Evolutionary conservation across 2,888 invertebrate species (phyloP).

Genomic region (Nomada fabriciana): DNA sequence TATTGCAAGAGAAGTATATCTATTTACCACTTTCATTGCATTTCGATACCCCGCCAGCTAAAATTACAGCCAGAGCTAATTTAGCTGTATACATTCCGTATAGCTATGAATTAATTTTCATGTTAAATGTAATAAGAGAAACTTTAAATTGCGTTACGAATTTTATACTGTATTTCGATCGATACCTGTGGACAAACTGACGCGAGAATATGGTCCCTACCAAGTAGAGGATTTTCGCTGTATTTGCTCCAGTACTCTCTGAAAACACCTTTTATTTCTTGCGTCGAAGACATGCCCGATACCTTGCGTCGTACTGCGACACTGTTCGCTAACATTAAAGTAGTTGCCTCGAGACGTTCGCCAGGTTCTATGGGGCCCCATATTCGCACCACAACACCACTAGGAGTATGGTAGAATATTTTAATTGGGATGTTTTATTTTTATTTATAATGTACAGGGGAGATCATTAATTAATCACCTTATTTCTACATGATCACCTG

Average conservation of each 20-base stretch:
- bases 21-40: constrained; percentile 84
- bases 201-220: constrained; percentile 91
- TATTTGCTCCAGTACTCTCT: constrained; percentile 90
- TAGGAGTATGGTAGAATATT: constrained; percentile 79
- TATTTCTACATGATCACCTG: constrained; percentile 94
- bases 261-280: constrained; percentile 89
- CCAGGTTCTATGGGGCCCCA: constrained; percentile 88
- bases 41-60: constrained; percentile 86
- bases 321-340: constrained; percentile 80
- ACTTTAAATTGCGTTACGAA: not conserved
- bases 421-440: not conserved
- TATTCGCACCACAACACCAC: constrained; percentile 91
- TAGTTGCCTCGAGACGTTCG: constrained; percentile 87
- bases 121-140: not conserved
- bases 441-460: not conserved
- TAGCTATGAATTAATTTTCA: constrained; percentile 85
- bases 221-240: constrained; percentile 88
- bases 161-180: constrained; percentile 8
- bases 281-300: constrained; percentile 75
- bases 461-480: constrained; percentile 86
- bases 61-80: constrained; percentile 90
- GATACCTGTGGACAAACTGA: constrained; percentile 93
- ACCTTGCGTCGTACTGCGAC: constrained; percentile 78
- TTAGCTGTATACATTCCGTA: constrained; percentile 95
- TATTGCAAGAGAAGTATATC: constrained; percentile 35